Conservation (phyloP, 2,797 vertebrate genomes). For the Pseudotriccus pelzelni region DNA sequence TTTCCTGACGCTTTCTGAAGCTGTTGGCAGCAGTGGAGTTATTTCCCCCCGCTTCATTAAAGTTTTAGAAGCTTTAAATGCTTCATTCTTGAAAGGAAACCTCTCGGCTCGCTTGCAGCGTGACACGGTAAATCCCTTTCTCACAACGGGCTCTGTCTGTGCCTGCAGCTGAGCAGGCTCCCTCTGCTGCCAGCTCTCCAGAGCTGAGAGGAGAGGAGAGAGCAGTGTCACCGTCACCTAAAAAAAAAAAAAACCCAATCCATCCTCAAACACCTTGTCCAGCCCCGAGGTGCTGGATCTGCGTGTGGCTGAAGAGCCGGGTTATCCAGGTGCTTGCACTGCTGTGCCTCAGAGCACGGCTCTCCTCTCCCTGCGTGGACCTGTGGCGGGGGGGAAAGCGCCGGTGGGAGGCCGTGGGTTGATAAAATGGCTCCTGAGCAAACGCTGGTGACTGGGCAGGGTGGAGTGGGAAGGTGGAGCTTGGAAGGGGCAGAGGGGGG, state of each 20-base stretch:
- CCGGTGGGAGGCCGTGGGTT: not conserved
- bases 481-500: not conserved
- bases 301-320: rapidly evolving
- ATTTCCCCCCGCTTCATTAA: conserved; percentile 37
- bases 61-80: conserved; percentile 49
- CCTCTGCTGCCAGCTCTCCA: conserved; percentile 19
- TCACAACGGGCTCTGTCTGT: not conserved
- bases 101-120: conserved; percentile 1
- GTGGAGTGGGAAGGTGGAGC: not conserved
- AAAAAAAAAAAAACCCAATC: not conserved
- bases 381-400: not conserved
- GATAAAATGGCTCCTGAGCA: not conserved
- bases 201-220: not conserved
- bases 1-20: not conserved
- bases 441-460: not conserved
- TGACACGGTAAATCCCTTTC: not conserved
- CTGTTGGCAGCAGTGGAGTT: not conserved
- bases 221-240: not conserved
- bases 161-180: conserved; percentile 16
- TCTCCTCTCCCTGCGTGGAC: not conserved
- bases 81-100: conserved; percentile 22
- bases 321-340: rapidly evolving
- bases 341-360: not conserved
- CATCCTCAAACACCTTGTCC: rapidly evolving
- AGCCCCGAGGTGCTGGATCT: not conserved